These are phyloP conservation scores for Oreocharis arfaki DNA, from an alignment of 2,113 vertebrate species.

Conservation along the genomic window DNA sequence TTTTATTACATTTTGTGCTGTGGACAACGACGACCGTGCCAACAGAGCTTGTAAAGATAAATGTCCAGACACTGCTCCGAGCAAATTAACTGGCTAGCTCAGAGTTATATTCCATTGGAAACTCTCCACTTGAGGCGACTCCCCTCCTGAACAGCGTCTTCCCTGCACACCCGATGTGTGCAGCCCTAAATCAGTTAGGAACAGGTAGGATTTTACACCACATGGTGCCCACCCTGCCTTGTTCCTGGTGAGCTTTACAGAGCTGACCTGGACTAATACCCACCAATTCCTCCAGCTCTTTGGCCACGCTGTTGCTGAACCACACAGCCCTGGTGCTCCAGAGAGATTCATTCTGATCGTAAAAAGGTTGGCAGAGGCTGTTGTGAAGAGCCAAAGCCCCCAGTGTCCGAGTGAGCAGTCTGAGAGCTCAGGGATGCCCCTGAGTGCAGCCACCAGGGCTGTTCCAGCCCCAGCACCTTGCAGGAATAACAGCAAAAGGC, in stretches of 20 bases:
- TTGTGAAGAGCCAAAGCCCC: neutral
- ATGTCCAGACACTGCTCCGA: neutral
- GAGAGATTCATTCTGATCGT: fast-evolving
- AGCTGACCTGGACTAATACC: neutral
- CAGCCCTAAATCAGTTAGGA: neutral
- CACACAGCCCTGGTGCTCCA: neutral
- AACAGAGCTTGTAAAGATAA: neutral
- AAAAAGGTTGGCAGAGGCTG: fast-evolving
- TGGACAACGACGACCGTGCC: fast-evolving
- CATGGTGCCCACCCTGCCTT: neutral
- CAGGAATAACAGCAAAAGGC: neutral
- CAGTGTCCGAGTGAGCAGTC: neutral
- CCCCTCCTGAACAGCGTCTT: neutral
- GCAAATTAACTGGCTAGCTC: neutral
- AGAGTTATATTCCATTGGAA: neutral
- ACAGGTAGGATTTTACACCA: neutral
- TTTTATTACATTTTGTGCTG: neutral
- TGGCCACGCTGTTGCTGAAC: neutral
- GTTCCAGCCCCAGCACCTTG: neutral
- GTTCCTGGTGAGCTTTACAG: neutral
- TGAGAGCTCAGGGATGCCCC: neutral
- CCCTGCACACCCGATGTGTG: neutral
- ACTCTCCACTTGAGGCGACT: neutral
- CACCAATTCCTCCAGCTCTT: neutral
- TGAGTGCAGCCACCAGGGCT: neutral